Evolutionary conservation across 2,797 vertebrate species (phyloP).

Genomic region (Tapera naevia): DNA sequence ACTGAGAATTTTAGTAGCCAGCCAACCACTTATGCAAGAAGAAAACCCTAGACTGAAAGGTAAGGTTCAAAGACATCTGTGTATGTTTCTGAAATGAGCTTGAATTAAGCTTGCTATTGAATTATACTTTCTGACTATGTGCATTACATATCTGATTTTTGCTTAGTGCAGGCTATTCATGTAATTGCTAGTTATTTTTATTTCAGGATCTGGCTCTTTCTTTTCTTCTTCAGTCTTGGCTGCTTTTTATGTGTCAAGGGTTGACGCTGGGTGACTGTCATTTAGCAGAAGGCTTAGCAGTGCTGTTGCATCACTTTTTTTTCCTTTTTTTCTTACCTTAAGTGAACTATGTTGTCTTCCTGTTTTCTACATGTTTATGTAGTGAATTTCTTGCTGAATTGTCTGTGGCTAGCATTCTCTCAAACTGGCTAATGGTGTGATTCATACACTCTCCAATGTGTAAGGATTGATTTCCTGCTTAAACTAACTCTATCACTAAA

Average conservation of each 20-base stretch:
- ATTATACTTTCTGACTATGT: not conserved
- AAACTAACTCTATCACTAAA: not conserved
- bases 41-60: constrained; percentile 53
- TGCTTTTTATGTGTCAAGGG: not conserved
- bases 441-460: not conserved
- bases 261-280: not conserved
- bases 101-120: constrained; percentile 4
- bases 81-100: constrained; percentile 58
- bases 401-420: not conserved
- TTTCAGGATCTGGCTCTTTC: not conserved
- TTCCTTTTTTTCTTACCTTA: not conserved
- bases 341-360: not conserved
- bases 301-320: not conserved
- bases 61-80: constrained; percentile 61
- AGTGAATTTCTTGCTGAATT: not conserved
- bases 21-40: constrained; percentile 53
- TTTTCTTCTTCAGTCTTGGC: not conserved
- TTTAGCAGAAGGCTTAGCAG: not conserved
- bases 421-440: not conserved
- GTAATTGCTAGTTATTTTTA: not conserved
- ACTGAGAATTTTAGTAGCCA: constrained; percentile 41
- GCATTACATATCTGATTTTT: not conserved
- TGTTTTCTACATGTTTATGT: not conserved
- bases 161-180: not conserved
- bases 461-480: not conserved